Percentiles rank a stretch among this genome's conserved stretches.
These are phyloP conservation scores for Drosophila saltans DNA, from an alignment of 1,140 invertebrate genomes.

Conservation along the genomic window DNA sequence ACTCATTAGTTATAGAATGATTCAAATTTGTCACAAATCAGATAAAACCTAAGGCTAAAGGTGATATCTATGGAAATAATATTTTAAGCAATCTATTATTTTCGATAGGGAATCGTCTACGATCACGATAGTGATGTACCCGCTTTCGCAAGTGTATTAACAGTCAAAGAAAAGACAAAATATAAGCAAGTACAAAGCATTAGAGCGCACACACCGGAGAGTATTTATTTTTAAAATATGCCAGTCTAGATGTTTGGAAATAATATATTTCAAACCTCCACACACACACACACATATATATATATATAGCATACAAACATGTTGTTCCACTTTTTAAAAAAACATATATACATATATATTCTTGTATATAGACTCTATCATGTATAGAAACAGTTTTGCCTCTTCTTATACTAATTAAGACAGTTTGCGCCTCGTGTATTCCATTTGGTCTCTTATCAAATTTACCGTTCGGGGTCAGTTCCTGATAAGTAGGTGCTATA, in stretches of 20 bases:
- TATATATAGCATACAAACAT: conserved; percentile 23
- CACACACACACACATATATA: neutral
- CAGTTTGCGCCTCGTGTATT: conserved; percentile 20
- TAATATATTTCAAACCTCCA: conserved; percentile 20
- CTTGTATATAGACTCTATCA: conserved; percentile 9
- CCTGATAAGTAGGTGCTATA: conserved; percentile 30
- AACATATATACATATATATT: conserved; percentile 4
- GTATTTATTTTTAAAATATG: conserved; percentile 69
- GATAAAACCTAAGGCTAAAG: too few relatives aligned
- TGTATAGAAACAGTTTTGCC: neutral
- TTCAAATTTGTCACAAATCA: too few relatives aligned
- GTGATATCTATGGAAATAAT: too few relatives aligned
- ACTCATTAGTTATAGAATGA: too few relatives aligned
- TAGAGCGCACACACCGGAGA: conserved; percentile 15
- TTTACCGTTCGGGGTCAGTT: conserved; percentile 56
- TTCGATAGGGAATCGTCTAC: too few relatives aligned
- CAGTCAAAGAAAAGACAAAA: neutral
- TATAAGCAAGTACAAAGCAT: conserved; percentile 24
- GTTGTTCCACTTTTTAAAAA: conserved; percentile 48
- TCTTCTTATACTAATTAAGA: conserved; percentile 61
- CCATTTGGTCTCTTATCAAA: conserved; percentile 52
- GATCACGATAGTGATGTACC: neutral
- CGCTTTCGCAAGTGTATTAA: neutral
- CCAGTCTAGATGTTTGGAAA: conserved; percentile 55
- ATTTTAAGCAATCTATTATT: too few relatives aligned